Evolutionary conservation across 1,140 invertebrate species (phyloP), one percentile per base, ranked within the genome.

Genomic region (Drosophila neocordata): DNA sequence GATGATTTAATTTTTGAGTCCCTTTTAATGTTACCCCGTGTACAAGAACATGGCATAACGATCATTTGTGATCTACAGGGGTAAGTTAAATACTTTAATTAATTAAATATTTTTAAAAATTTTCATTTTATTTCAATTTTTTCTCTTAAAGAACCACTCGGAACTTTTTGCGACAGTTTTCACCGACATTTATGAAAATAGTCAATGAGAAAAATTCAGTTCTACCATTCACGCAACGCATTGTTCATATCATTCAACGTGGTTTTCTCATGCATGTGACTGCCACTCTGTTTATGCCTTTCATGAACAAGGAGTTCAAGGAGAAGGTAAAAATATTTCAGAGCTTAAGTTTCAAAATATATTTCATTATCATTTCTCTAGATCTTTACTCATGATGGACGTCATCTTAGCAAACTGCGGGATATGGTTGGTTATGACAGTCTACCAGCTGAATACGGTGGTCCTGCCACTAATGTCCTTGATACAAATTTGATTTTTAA

Each of bases 1-100:
- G 90, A 91, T 73, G 90, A 91, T 70, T 69, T 91, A 44, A 91
- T 91, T 38, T 90, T 91, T 55, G 90, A 91, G 65, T 81, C 90
- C 4, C 24, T 91, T 11, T 58, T 91, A 56, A 61, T 90, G 52
- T 53, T 91, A 31, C 90, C 90, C 1, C 71, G 73, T 2, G 87
- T 89, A 11, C 88, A 90, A 51, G 64, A 83, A 34, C 79, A 81
- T 44, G 88, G 88, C n/a, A 88, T 90, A 22, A 90, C 88, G 13
- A 79, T 90, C 18, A 90, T 90, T n/a, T 90, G 82, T 38, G 88
- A 90, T 53, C 67, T 90, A 1, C 85, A 81, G 60, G 84, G 84
- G 88, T 90, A 20, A 58, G 80, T 80, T 8, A 0, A 35, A 12
- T 24, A 6, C 9, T 27, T 27, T 0, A 31, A 44, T 2, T 24